phyloP scores from a whole-genome alignment of 2,797 vertebrate genomes.

The Fistularia tabacaria region DNA sequence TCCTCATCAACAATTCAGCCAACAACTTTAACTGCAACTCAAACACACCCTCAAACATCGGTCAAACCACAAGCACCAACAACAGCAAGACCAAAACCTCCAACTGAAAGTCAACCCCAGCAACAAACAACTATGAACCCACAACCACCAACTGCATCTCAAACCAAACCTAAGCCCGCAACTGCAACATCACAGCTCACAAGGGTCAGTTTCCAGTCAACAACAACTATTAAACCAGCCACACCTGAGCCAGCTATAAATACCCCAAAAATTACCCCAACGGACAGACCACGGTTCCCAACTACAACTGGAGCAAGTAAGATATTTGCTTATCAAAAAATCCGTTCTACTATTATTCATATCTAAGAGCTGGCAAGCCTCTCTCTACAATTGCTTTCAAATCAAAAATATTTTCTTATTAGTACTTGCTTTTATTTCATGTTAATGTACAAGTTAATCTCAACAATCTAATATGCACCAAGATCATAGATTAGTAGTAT shows the following conservation, averaged over 20 bases:
- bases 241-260: no score
- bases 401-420: not conserved
- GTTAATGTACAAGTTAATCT: not conserved
- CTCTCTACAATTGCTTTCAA: no score
- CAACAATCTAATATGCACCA: no score
- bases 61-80: not conserved
- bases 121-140: not conserved
- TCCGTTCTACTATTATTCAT: not conserved
- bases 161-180: slow-evolving; percentile 4
- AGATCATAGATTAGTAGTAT: no score
- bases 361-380: no score
- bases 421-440: not conserved
- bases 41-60: slow-evolving; percentile 1
- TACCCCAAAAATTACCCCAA: not conserved
- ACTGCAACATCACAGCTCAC: not conserved
- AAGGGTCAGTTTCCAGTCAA: not conserved
- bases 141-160: not conserved
- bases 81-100: slow-evolving; percentile 20
- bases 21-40: slow-evolving; percentile 5
- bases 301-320: slow-evolving; percentile 23
- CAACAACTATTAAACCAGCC: not conserved
- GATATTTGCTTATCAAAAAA: not conserved
- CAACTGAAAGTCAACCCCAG: slow-evolving; percentile 8
- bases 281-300: no score
- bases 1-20: slow-evolving; percentile 14